These are phyloP conservation scores for Boleophthalmus pectinirostris DNA, from an alignment of 2,113 vertebrate species.

Conservation along the genomic window DNA sequence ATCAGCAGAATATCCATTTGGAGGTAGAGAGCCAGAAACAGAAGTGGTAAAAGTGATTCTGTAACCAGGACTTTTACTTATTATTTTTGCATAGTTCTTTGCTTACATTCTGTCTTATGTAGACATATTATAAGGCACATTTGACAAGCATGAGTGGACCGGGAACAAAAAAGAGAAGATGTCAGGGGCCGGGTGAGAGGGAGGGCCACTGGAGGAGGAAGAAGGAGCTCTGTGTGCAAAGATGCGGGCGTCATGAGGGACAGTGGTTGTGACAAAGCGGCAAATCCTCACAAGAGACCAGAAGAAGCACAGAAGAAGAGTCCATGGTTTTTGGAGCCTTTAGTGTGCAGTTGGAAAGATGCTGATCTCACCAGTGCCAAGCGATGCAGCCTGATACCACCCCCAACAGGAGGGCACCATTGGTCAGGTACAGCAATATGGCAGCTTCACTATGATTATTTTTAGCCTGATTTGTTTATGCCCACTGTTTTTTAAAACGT, in stretches of 20 bases:
- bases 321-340: conserved; percentile 27
- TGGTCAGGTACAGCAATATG: conserved; percentile 67
- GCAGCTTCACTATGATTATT: conserved; percentile 23
- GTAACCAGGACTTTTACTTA: neutral
- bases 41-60: neutral
- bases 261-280: conserved; percentile 15
- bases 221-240: conserved; percentile 59
- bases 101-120: neutral
- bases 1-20: no score
- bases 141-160: neutral
- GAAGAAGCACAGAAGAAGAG: conserved; percentile 12
- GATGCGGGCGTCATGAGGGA: conserved; percentile 32
- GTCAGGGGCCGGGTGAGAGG: conserved; percentile 54
- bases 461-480: conserved; percentile 3
- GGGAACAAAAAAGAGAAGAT: conserved; percentile 48
- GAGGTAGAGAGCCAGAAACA: no score
- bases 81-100: neutral
- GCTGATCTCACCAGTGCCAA: conserved; percentile 59
- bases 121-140: neutral
- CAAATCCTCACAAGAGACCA: conserved; percentile 33
- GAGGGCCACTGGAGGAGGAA: conserved; percentile 44
- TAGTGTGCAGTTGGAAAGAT: conserved; percentile 48
- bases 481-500: neutral
- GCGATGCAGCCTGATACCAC: conserved; percentile 59
- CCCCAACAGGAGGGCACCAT: conserved; percentile 51